These are phyloP conservation scores for Eidolon dupreanum DNA, from an alignment of 2,797 vertebrate genomes.

Conservation along the genomic window DNA sequence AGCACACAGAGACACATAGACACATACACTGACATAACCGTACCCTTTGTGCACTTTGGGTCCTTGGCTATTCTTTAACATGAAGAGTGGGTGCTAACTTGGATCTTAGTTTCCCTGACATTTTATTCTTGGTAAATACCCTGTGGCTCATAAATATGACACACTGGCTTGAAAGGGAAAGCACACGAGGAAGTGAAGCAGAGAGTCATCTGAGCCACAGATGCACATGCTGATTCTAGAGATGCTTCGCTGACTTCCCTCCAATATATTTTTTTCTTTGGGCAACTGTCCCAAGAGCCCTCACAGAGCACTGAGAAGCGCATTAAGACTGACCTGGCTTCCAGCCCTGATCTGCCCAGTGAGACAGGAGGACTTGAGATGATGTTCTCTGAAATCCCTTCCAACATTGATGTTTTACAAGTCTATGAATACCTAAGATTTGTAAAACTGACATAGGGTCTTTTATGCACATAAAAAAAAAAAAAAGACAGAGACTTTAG, in stretches of 20 bases:
- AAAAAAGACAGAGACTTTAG: slow-evolving; percentile 7
- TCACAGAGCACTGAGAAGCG: accelerated
- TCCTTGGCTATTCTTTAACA: background rate
- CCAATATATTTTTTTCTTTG: background rate
- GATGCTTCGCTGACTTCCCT: background rate
- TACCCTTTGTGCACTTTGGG: background rate
- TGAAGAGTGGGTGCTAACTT: background rate
- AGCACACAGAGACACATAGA: accelerated
- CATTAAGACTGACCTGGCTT: background rate
- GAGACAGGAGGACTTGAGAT: background rate
- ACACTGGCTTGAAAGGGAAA: background rate
- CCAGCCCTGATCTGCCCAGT: accelerated
- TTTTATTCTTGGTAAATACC: background rate
- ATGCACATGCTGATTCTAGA: background rate
- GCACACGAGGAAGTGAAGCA: background rate
- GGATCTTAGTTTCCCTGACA: background rate
- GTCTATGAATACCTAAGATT: background rate
- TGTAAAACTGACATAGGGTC: background rate
- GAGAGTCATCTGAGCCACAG: background rate
- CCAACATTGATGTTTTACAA: background rate
- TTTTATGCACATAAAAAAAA: background rate
- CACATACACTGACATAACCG: too few species aligned
- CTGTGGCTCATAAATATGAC: background rate
- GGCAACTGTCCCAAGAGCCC: background rate
- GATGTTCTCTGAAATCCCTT: background rate